A percentile compares a stretch with the other conserved stretches of the same genome.
Evolutionary conservation across 2,113 vertebrate genomes (phyloP).

Genomic region (Brachyistius frenatus): DNA sequence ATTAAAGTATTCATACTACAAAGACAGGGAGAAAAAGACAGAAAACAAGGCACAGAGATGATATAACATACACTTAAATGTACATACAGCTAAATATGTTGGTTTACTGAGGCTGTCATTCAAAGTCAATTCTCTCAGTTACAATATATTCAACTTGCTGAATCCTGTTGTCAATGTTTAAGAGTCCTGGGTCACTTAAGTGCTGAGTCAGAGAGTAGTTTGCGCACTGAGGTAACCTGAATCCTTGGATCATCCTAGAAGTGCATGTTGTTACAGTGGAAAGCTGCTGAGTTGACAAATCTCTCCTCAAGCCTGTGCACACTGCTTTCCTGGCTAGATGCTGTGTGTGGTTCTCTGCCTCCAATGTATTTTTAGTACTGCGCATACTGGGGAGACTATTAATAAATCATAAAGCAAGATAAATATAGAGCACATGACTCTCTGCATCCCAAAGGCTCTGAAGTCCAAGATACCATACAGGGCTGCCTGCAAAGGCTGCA

Average conservation of each 20-base stretch:
- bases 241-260: slow-evolving; percentile 59
- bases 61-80: background rate
- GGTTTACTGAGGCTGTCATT: background rate
- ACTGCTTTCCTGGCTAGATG: slow-evolving; percentile 45
- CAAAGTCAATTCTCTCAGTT: background rate
- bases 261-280: slow-evolving; percentile 50
- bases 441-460: slow-evolving; percentile 52
- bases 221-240: slow-evolving; percentile 59
- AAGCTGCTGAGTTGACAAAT: slow-evolving; percentile 70
- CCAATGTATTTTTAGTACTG: slow-evolving; percentile 79
- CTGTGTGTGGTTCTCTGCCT: slow-evolving; percentile 57
- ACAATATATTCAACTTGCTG: slow-evolving; percentile 12
- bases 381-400: slow-evolving; percentile 77
- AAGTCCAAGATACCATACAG: slow-evolving; percentile 48
- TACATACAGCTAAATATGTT: background rate
- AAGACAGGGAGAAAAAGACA: slow-evolving; percentile 13
- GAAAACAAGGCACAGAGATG: background rate
- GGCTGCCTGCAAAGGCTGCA: slow-evolving; percentile 17
- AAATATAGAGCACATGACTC: slow-evolving; percentile 76
- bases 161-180: slow-evolving; percentile 22
- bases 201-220: slow-evolving; percentile 61
- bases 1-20: slow-evolving; percentile 99
- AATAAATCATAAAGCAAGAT: slow-evolving; percentile 81
- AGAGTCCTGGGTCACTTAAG: slow-evolving; percentile 34
- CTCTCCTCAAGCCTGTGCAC: slow-evolving; percentile 28